These are phyloP conservation scores for Phaetusa simplex DNA, from an alignment of 2,113 vertebrate species.

Conservation along the genomic window DNA sequence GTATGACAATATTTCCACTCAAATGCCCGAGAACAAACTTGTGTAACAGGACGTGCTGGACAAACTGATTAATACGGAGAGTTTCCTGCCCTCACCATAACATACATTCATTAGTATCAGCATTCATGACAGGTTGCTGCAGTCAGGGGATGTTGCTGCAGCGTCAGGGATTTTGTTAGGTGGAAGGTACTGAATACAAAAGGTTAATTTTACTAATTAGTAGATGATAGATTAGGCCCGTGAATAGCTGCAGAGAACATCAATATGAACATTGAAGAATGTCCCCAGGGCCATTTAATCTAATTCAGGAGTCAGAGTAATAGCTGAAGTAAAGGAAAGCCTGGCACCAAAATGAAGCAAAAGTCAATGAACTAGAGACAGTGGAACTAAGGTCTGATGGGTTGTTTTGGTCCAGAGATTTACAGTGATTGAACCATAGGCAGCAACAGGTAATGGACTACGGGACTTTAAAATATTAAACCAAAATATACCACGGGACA, in stretches of 20 bases:
- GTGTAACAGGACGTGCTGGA: background rate
- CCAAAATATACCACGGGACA: background rate
- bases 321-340: slow-evolving; percentile 31
- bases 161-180: slow-evolving; percentile 32
- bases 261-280: slow-evolving; percentile 33
- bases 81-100: background rate
- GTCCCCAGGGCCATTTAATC: slow-evolving; percentile 29
- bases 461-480: slow-evolving; percentile 3
- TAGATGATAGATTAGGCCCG: slow-evolving; percentile 52
- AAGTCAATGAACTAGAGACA: slow-evolving; percentile 31
- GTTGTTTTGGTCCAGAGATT: slow-evolving; percentile 15
- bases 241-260: slow-evolving; percentile 32
- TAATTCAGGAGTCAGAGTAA: slow-evolving; percentile 34
- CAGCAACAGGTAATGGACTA: background rate
- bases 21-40: background rate
- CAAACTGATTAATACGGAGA: background rate
- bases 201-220: slow-evolving; percentile 66
- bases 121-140: background rate
- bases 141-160: slow-evolving; percentile 11
- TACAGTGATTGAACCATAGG: background rate
- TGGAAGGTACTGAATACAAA: slow-evolving; percentile 30
- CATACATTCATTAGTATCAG: background rate
- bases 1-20: background rate
- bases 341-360: slow-evolving; percentile 22
- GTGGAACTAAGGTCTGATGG: background rate